Evolutionary conservation across 2,113 vertebrate species (phyloP).

Genomic region (Sigmodon hispidus): DNA sequence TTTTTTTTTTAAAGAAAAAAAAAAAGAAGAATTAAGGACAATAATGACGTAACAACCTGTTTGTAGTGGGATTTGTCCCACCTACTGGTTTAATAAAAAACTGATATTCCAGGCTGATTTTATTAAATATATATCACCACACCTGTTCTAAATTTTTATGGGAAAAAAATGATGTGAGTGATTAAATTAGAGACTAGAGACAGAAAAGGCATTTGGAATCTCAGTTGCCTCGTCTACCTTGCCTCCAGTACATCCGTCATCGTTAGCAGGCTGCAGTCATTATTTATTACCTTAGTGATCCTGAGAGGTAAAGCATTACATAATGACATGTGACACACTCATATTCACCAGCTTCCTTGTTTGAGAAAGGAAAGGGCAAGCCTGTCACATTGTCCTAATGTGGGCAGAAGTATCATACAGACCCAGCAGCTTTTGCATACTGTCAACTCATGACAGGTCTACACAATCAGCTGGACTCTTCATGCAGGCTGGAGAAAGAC

Average conservation of each 20-base stretch:
- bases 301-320: not conserved
- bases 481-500: too few species aligned
- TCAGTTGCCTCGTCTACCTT: not conserved
- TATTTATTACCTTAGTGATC: not conserved
- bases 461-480: not conserved
- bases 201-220: not conserved
- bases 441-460: not conserved
- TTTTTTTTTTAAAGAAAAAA: too few species aligned
- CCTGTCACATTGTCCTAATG: not conserved
- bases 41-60: not conserved
- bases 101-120: too few species aligned
- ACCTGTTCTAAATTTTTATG: conserved; percentile 25
- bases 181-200: not conserved
- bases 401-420: not conserved
- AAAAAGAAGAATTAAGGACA: too few species aligned
- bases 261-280: not conserved
- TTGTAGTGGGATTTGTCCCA: too few species aligned
- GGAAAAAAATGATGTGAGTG: not conserved
- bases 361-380: not conserved
- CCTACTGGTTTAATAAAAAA: too few species aligned
- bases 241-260: not conserved
- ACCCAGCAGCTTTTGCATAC: not conserved
- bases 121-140: too few species aligned
- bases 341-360: not conserved
- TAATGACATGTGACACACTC: too few species aligned